phyloP scores from a whole-genome alignment of 2,113 vertebrate species.

The Emydocephalus ijimae region DNA sequence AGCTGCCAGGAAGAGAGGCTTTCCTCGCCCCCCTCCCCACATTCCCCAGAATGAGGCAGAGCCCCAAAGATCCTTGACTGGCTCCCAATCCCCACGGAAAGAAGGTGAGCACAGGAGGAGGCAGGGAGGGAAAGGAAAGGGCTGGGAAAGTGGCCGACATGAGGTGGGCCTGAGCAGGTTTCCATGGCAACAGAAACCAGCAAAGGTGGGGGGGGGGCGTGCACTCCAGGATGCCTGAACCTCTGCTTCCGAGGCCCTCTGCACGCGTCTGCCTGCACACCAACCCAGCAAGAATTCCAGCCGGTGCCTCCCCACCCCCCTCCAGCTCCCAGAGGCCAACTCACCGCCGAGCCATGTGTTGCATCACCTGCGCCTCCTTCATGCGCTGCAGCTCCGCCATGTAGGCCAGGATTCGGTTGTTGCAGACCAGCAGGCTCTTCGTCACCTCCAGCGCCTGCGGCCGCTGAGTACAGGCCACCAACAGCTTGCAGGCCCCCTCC shows the following conservation, averaged over 20 bases:
- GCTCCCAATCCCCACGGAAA: neutral
- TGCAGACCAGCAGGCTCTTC: constrained; percentile 88
- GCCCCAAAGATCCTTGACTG: neutral
- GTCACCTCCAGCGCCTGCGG: constrained; percentile 89
- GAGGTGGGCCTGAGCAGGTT: neutral
- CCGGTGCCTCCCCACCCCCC: neutral
- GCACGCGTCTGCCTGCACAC: neutral
- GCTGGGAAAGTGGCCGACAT: no score
- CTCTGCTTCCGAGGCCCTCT: neutral
- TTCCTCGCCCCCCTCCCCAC: neutral
- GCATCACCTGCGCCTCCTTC: constrained; percentile 89
- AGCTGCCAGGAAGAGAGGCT: neutral
- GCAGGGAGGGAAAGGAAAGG: neutral
- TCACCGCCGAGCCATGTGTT: constrained; percentile 76
- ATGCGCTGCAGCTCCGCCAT: constrained; percentile 91
- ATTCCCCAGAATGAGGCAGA: neutral
- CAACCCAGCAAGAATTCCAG: neutral
- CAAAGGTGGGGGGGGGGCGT: neutral
- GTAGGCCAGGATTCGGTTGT: constrained; percentile 87
- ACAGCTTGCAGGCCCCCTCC: constrained; percentile 87
- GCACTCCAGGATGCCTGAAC: neutral
- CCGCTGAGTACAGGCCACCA: constrained; percentile 86
- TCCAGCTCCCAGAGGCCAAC: constrained; percentile 6
- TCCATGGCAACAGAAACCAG: neutral
- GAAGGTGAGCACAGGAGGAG: no score